A percentile compares a stretch with the other conserved stretches of the same genome.
Evolutionary conservation across 1,140 invertebrate species (phyloP).

Genomic region (Leptopilina boulardi): DNA sequence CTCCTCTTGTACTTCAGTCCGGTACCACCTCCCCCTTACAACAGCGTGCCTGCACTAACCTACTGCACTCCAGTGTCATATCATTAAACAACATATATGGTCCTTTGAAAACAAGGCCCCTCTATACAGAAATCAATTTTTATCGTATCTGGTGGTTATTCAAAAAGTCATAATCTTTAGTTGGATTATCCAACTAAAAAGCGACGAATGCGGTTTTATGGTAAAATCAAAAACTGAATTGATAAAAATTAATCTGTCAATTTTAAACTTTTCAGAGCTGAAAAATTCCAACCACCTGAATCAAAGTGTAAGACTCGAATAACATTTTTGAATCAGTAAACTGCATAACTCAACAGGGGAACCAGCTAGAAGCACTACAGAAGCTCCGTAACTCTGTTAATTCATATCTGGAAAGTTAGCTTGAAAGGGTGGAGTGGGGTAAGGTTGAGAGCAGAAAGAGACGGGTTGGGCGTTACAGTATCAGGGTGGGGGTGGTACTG

Average conservation of each 20-base stretch:
- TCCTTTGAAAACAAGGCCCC: too few species aligned
- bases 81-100: background rate
- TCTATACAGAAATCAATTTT: background rate
- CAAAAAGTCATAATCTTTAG: too few species aligned
- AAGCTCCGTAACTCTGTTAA: conserved; percentile 75
- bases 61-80: conserved; percentile 38
- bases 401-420: conserved; percentile 74
- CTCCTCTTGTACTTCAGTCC: conserved; percentile 34
- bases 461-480: conserved; percentile 56
- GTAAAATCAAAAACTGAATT: too few species aligned
- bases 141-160: too few species aligned
- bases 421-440: conserved; percentile 38
- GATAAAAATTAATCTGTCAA: background rate
- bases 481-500: conserved; percentile 51
- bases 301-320: conserved; percentile 43
- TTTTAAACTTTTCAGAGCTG: background rate
- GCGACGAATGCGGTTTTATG: too few species aligned
- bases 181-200: too few species aligned
- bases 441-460: conserved; percentile 47
- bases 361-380: conserved; percentile 52
- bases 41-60: conserved; percentile 54
- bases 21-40: conserved; percentile 51
- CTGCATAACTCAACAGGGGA: conserved; percentile 67
- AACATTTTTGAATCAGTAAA: conserved; percentile 71
- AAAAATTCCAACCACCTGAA: background rate